Percentiles rank a stretch among this genome's conserved stretches.
Conservation (phyloP, 2,888 invertebrate species). For the Chymomyza fuscimana region DNA sequence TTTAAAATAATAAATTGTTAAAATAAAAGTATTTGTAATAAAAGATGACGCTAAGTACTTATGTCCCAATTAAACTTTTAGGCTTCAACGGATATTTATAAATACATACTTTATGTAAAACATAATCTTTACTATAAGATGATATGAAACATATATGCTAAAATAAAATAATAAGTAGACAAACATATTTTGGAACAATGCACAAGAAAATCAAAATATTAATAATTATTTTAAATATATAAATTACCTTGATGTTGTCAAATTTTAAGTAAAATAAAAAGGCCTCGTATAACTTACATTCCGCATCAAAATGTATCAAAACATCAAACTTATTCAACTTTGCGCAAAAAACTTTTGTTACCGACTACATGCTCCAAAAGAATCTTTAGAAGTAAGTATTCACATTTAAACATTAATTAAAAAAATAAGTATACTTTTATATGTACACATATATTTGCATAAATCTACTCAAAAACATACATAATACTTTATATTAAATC, state of each 20-base stretch:
- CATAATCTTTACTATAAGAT: neutral
- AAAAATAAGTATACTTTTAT: neutral
- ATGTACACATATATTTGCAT: neutral
- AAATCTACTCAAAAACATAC: neutral
- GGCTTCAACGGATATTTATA: too few species aligned
- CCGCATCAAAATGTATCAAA: neutral
- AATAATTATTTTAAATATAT: neutral
- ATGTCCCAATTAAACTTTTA: too few species aligned
- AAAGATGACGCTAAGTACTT: too few species aligned
- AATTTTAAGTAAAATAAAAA: too few species aligned
- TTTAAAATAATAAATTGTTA: too few species aligned
- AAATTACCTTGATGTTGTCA: neutral
- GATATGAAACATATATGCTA: neutral
- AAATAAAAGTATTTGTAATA: too few species aligned
- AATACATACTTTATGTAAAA: too few species aligned
- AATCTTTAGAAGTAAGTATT: neutral
- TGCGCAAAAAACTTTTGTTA: neutral
- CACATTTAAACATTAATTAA: neutral
- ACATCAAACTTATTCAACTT: neutral
- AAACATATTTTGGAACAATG: neutral
- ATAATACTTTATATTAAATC: neutral
- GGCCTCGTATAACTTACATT: too few species aligned
- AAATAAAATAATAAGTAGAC: neutral
- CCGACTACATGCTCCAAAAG: neutral
- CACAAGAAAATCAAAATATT: neutral